Evolutionary conservation across 2,888 invertebrate genomes (phyloP), one percentile per base, ranked within the genome.

Genomic region (Eremobia ochroleuca): DNA sequence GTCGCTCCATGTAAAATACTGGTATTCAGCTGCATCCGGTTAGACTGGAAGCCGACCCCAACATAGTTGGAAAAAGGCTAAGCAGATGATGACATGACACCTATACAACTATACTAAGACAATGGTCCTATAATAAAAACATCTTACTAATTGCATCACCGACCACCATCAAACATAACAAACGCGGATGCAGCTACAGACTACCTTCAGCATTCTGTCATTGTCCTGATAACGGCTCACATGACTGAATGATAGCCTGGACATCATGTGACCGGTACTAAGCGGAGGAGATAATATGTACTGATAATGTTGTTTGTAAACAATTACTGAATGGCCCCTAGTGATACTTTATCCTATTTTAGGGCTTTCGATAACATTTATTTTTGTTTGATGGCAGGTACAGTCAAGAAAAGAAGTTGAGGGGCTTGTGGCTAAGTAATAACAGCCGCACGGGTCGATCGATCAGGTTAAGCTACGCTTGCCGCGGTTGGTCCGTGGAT

Each of bases 211-310:
- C 40, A 66, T 75, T 66, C 78, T 82, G 87, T 87, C 87, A 86
- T 87, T 88, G 81, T 76, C 81, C 85, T 88, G 93, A 94, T 93
- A 93, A 90, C 87, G 65, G 81, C 89, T 94, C 95, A 95, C 93
- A 93, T 95, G 95, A 94, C 92, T 81, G 85, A 82, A 86, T 83
- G 92, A 92, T 92, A 91, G 89, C 83, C 83, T 89, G 94, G 92
- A 90, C 93, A 92, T 92, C 94, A 94, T 94, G 93, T 94, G 94
- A 94, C 90, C 71, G 49, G 62, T 77, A 91, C 94, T 94, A 94
- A 93, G 92, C 90, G 92, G 81, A 72, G 72, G 15, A 77, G 90
- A 92, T 93, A 92, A 88, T 74, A n/a, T n/a, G n/a, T n/a, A 76
- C 65, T 79, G 91, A 92, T 93, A 92, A 85, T 65, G 78, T 71